A percentile compares a stretch with the other conserved stretches of the same genome.
These are phyloP conservation scores for Ormia ochracea DNA, from an alignment of 2,888 invertebrate genomes.

Conservation along the genomic window DNA sequence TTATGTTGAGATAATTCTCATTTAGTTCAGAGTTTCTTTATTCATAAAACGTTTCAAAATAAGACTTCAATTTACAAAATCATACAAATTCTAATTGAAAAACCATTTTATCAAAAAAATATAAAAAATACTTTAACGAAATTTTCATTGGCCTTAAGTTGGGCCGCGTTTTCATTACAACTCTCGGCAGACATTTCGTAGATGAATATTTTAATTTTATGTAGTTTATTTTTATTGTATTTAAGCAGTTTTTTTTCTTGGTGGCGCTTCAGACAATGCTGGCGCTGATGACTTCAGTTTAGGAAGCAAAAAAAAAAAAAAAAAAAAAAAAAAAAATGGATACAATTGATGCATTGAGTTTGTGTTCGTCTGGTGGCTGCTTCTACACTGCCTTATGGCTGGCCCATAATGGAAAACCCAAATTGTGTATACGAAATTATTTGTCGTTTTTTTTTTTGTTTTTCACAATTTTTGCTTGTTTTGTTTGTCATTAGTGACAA, in stretches of 20 bases:
- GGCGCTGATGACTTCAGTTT: conserved; percentile 44
- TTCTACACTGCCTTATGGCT: conserved; percentile 61
- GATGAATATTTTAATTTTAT: conserved; percentile 35
- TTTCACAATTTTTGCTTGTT: conserved; percentile 49
- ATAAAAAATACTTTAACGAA: neutral
- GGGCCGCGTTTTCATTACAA: neutral
- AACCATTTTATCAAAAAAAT: neutral
- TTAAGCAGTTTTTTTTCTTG: conserved; percentile 34
- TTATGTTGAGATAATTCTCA: too few relatives aligned
- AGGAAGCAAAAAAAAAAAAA: too few relatives aligned
- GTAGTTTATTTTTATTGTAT: neutral
- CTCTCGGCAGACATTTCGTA: conserved; percentile 25
- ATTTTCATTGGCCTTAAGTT: neutral
- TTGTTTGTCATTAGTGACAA: conserved; percentile 68
- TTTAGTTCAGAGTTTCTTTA: too few relatives aligned
- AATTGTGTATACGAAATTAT: neutral
- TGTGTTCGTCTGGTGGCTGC: conserved; percentile 65
- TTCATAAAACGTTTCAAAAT: too few relatives aligned
- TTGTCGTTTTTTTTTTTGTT: conserved; percentile 15
- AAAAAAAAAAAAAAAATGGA: conserved; percentile 13
- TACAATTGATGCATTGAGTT: conserved; percentile 51
- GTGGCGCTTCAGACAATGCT: conserved; percentile 31
- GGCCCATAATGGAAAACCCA: conserved; percentile 49
- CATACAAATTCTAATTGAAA: too few relatives aligned
- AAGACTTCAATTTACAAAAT: too few relatives aligned